Evolutionary conservation across 2,888 invertebrate genomes (phyloP), one percentile per base, ranked within the genome.

Genomic region (Polietes domitor): DNA sequence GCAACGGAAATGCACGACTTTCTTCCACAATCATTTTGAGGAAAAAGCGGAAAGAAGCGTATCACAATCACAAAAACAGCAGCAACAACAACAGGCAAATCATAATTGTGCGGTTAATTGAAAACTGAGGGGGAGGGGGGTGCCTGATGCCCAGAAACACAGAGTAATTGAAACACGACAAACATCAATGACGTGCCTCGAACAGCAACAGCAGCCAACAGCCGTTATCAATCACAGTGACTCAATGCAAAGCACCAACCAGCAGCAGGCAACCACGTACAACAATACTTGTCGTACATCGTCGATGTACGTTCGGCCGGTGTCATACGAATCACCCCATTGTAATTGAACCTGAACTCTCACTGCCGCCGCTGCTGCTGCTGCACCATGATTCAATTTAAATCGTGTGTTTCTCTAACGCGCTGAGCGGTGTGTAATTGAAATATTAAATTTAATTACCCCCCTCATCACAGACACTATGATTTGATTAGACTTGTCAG

Each of bases 1-100:
- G 37, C 65, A 47, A 50, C 63, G 76, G 76, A 80, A 80, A 70
- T 76, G 21, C 43, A 28, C 71, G 71, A 76, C 55, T 47, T 37
- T 72, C 19, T 75, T 32, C 32, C n/a, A 15, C 37, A 37, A 37
- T 37, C 19, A 65, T 10, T 17, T n/a, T n/a, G n/a, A n/a, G n/a
- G n/a, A n/a, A n/a, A n/a, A n/a, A n/a, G 28, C n/a, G 28, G 61
- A 61, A 61, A 28, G 28, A 28, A 61, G 28, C 61, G 61, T 61
- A 61, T 28, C 61, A 28, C 17, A 5, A 37, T 12, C 10, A 32
- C 9, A 37, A n/a, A n/a, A n/a, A n/a, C n/a, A n/a, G 2, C 41
- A 7, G n/a, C 41, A 19, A 17, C 15, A 61, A 61, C 19, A 24
- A 28, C 37, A 63, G 7, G 19, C 4, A 32, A 41, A 2, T 17